phyloP scores from a whole-genome alignment of 2,797 vertebrate genomes.

The Sitta carolinensis region DNA sequence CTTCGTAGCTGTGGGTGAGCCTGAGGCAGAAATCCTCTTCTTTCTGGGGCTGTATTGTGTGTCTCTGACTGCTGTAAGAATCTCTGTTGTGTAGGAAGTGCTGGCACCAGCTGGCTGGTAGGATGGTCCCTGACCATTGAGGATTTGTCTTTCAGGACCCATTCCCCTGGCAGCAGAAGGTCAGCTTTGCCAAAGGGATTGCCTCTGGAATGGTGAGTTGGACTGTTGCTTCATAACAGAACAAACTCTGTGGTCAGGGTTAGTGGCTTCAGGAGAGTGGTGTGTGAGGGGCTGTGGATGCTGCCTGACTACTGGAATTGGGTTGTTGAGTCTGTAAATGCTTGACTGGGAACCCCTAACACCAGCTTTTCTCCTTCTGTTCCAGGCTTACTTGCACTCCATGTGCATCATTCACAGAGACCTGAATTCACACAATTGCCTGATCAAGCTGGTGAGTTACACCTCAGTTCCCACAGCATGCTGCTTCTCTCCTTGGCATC shows the following conservation, averaged over 20 bases:
- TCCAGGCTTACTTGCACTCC: slow-evolving; percentile 92
- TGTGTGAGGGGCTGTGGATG: background rate
- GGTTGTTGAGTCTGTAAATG: background rate
- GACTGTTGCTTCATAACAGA: background rate
- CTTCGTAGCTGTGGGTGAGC: background rate
- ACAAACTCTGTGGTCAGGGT: background rate
- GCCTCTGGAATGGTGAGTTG: slow-evolving; percentile 94
- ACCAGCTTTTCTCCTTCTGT: slow-evolving; percentile 12
- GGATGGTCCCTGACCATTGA: background rate
- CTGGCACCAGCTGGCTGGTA: background rate
- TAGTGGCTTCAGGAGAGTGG: background rate
- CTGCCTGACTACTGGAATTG: background rate
- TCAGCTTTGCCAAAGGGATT: slow-evolving; percentile 94
- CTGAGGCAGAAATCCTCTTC: background rate
- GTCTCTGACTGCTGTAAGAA: background rate
- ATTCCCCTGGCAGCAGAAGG: slow-evolving; percentile 92
- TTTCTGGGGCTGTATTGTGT: background rate
- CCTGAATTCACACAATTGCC: slow-evolving; percentile 95
- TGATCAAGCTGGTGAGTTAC: slow-evolving; percentile 89
- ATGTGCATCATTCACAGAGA: slow-evolving; percentile 97
- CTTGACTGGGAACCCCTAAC: background rate
- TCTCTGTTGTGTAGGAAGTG: background rate
- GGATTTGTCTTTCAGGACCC: slow-evolving; percentile 80
- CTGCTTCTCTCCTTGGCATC: background rate
- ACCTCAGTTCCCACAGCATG: background rate